Evolutionary conservation across 2,888 invertebrate genomes (phyloP).

Genomic region (Drosophila lutescens): DNA sequence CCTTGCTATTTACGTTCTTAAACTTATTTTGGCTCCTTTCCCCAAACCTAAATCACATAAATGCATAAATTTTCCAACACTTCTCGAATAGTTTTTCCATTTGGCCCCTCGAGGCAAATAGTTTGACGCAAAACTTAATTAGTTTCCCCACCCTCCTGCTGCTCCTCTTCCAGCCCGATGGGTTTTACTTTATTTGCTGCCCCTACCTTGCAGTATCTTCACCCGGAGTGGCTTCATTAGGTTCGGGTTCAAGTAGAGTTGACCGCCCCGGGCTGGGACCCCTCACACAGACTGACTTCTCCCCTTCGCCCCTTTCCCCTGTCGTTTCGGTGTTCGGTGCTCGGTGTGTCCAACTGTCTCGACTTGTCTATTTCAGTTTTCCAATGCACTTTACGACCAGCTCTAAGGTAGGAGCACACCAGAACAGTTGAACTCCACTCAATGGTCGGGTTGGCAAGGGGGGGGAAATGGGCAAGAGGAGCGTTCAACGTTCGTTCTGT

Average conservation of each 20-base stretch:
- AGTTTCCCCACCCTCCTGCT: slow-evolving; percentile 55
- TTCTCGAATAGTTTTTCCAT: slow-evolving; percentile 42
- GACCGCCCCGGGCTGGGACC: slow-evolving; percentile 55
- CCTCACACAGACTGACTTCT: not conserved
- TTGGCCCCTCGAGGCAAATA: slow-evolving; percentile 50
- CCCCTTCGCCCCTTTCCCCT: not conserved
- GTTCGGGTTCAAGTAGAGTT: slow-evolving; percentile 72
- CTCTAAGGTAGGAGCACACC: slow-evolving; percentile 28
- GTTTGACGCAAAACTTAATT: slow-evolving; percentile 78
- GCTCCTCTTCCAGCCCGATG: slow-evolving; percentile 14
- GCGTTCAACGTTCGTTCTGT: slow-evolving; percentile 58
- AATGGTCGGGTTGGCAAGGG: slow-evolving; percentile 5
- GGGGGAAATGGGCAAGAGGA: slow-evolving; percentile 46
- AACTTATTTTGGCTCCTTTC: not conserved
- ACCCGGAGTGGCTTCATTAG: slow-evolving; percentile 69
- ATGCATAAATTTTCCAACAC: slow-evolving; percentile 62
- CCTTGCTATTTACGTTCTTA: not conserved
- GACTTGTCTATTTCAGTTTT: slow-evolving; percentile 77
- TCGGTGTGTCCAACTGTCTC: slow-evolving; percentile 70
- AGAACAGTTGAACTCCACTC: slow-evolving; percentile 32
- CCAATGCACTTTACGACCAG: slow-evolving; percentile 75
- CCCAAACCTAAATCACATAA: slow-evolving; percentile 19
- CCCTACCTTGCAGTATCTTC: slow-evolving; percentile 14
- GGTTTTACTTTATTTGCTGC: slow-evolving; percentile 36
- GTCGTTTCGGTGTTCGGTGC: too few relatives aligned